phyloP scores from a whole-genome alignment of 2,888 invertebrate species.

The Caenorhabditis becei region DNA sequence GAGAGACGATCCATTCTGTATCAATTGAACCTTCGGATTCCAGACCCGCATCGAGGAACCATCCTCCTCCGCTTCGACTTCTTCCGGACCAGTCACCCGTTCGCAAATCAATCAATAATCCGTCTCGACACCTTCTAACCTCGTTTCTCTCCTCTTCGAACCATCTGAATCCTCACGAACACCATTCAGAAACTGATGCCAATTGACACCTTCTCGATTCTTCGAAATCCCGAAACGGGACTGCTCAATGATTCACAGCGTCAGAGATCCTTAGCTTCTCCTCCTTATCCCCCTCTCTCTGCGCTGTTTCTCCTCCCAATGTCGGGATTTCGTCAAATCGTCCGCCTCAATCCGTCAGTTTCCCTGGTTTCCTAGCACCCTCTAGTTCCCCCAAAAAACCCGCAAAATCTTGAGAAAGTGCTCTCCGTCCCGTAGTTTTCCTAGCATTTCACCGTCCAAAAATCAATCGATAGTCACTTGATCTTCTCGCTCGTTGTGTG shows the following conservation, averaged over 20 bases:
- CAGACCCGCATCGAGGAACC: slow-evolving; percentile 55
- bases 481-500: background rate
- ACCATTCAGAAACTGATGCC: background rate
- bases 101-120: slow-evolving; percentile 42
- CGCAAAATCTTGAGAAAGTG: slow-evolving; percentile 6
- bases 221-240: slow-evolving; percentile 59
- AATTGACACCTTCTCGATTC: slow-evolving; percentile 30
- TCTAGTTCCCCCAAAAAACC: slow-evolving; percentile 9
- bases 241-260: slow-evolving; percentile 57
- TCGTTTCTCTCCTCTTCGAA: slow-evolving; percentile 18
- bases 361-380: background rate
- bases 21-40: slow-evolving; percentile 2
- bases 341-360: background rate
- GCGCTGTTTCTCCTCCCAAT: slow-evolving; percentile 37
- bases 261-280: background rate
- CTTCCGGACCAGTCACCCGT: slow-evolving; percentile 50
- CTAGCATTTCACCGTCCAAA: slow-evolving; percentile 11
- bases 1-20: background rate
- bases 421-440: slow-evolving; percentile 19
- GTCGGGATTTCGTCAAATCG: slow-evolving; percentile 62
- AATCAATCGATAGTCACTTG: background rate
- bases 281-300: slow-evolving; percentile 15
- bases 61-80: slow-evolving; percentile 6
- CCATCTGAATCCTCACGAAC: background rate
- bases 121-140: background rate